Evolutionary conservation across 1,140 invertebrate genomes (phyloP).

Genomic region (Harpegnathos saltator): DNA sequence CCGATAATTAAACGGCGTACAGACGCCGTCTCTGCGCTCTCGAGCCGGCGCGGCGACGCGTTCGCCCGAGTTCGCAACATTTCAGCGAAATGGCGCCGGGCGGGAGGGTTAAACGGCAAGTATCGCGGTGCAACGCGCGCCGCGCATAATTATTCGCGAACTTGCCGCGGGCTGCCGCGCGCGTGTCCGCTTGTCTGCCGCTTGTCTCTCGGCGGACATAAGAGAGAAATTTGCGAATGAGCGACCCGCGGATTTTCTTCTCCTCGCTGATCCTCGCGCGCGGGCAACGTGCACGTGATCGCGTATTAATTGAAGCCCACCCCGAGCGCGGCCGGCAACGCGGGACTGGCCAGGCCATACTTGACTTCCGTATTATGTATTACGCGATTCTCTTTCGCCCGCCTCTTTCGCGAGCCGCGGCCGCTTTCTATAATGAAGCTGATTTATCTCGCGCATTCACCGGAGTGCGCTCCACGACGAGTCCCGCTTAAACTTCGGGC

Average conservation of each 20-base stretch:
- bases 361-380: slow-evolving; percentile 70
- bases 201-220: slow-evolving; percentile 43
- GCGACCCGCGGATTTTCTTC: slow-evolving; percentile 10
- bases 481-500: slow-evolving; percentile 74
- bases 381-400: slow-evolving; percentile 70
- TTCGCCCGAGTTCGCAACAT: slow-evolving; percentile 45
- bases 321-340: slow-evolving; percentile 22
- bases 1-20: slow-evolving; percentile 31
- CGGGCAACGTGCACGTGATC: slow-evolving; percentile 39
- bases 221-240: slow-evolving; percentile 37
- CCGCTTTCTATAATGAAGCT: slow-evolving; percentile 75
- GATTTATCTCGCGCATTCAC: slow-evolving; percentile 76
- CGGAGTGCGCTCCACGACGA: slow-evolving; percentile 60
- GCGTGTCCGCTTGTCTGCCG: neutral
- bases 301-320: slow-evolving; percentile 68
- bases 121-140: slow-evolving; percentile 49
- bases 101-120: slow-evolving; percentile 57
- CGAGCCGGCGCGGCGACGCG: slow-evolving; percentile 17
- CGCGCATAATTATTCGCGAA: slow-evolving; percentile 59
- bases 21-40: slow-evolving; percentile 31
- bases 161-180: slow-evolving; percentile 49
- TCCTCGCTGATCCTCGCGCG: neutral
- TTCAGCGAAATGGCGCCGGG: slow-evolving; percentile 25
- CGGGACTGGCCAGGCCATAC: slow-evolving; percentile 40
- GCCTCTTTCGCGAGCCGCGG: slow-evolving; percentile 53